A percentile compares a stretch with the other conserved stretches of the same genome.
phyloP scores from a whole-genome alignment of 23 tunicate genomes.

The Corella eumyota region DNA sequence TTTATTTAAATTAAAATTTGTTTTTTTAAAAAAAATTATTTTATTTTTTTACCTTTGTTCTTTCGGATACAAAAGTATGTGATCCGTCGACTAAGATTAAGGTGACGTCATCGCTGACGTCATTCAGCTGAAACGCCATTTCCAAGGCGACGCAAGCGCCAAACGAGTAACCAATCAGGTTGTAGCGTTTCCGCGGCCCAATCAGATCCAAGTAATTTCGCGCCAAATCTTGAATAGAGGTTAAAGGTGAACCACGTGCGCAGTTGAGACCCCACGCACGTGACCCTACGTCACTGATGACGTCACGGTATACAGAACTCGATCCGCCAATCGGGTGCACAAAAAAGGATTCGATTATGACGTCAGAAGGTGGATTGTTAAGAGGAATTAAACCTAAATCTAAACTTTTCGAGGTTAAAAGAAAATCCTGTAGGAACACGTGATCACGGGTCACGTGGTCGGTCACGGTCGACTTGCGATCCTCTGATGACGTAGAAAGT shows the following conservation, averaged over 20 bases:
- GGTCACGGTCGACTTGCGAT: not conserved
- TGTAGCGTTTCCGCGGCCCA: constrained; percentile 1
- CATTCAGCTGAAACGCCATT: constrained; percentile 5
- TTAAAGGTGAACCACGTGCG: constrained; percentile 1
- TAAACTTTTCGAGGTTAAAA: no score
- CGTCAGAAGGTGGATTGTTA: not conserved
- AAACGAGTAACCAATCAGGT: constrained; percentile 13
- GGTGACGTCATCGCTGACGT: not conserved
- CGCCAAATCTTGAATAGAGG: constrained; percentile 5
- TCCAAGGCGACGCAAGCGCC: constrained; percentile 21
- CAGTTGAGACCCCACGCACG: constrained; percentile 5
- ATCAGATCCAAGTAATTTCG: constrained; percentile 1
- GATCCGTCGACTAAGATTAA: constrained; percentile 12
- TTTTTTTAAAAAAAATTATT: not conserved
- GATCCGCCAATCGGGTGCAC: constrained; percentile 17
- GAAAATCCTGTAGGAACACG: no score
- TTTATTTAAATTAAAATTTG: no score
- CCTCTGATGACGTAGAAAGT: not conserved
- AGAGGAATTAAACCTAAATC: no score
- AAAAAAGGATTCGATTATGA: not conserved
- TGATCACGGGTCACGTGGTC: not conserved
- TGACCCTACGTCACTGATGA: not conserved
- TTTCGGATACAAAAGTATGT: constrained; percentile 7
- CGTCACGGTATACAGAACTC: not conserved
- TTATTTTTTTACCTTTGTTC: constrained; percentile 1